Evolutionary conservation across 2,797 vertebrate species (phyloP).

Genomic region (Cephalopachus bancanus): DNA sequence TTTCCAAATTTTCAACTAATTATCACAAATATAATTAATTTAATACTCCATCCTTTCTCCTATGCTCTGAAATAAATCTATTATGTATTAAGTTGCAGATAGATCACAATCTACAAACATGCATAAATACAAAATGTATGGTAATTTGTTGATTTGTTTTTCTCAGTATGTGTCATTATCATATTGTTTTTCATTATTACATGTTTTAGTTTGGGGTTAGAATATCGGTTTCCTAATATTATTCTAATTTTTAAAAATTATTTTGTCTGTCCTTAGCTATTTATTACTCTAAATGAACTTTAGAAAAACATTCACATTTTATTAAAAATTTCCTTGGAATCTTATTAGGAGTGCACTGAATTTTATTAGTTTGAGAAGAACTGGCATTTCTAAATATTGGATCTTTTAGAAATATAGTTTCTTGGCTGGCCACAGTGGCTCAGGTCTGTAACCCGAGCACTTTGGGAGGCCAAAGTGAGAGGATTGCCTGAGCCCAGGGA

Average conservation of each 20-base stretch:
- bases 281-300: slow-evolving; percentile 3
- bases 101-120: not conserved
- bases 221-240: not conserved
- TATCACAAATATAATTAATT: slow-evolving; percentile 7
- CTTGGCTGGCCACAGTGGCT: not conserved
- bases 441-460: no score
- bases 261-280: not conserved
- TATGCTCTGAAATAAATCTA: slow-evolving; percentile 23
- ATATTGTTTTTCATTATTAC: not conserved
- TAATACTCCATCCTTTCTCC: not conserved
- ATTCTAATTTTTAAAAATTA: slow-evolving; percentile 12
- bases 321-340: not conserved
- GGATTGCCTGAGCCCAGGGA: no score
- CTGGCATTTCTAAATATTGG: not conserved
- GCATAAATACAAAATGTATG: not conserved
- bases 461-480: no score
- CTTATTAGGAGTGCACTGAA: not conserved
- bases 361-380: not conserved
- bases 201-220: not conserved
- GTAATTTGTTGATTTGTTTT: not conserved
- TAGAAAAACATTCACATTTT: not conserved
- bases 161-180: not conserved
- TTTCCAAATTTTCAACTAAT: not conserved
- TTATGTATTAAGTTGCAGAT: not conserved
- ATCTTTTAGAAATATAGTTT: not conserved